Evolutionary conservation across 1,140 invertebrate species (phyloP), one percentile per base, ranked within the genome.

Genomic region (Phocides pigmalion): DNA sequence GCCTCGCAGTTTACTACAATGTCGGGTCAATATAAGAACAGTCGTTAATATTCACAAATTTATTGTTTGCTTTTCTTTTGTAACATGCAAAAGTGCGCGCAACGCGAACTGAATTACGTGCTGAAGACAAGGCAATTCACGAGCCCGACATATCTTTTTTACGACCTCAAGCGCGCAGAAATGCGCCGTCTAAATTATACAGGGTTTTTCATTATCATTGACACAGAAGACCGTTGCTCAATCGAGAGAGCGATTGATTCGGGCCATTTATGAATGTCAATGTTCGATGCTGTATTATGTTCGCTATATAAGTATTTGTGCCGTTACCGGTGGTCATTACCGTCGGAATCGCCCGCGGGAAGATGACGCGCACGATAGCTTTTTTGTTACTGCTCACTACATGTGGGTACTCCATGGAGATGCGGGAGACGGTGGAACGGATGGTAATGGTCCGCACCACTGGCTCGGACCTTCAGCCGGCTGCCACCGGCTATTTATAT

Each of bases 401-500:
- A 39, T 72, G 54, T 32, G 79, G 61, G 17, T 76, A 76, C 63
- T 82, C 81, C 50, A 84, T 87, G 85, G 76, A 87, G 64, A 91
- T 87, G 85, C 78, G 74, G 65, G 89, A 91, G 70, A 89, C 85
- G 0, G 89, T 92, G 0, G 91, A 92, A 49, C 76, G 89, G 20
- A 92, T 87, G 84, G 92, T 90, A 32, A 89, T 92, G 90, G 84
- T 91, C 16, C 78, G 90, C 11, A 91, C 84, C 11, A 82, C 85
- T 0, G 84, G 92, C 1, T 87, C 89, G 12, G 92, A 93, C 66
- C 83, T 92, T n/a, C 88, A 90, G 22, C 91, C 91, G 0, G 89
- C 87, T 0, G 92, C 92, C 0, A 92, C 92, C 0, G 93, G 93
- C 4, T 93, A 92, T 65, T 91, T 93, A 39, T 93, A 92, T 72